These are phyloP conservation scores for Ectemnius continuus DNA, from an alignment of 2,888 invertebrate genomes.

Conservation along the genomic window DNA sequence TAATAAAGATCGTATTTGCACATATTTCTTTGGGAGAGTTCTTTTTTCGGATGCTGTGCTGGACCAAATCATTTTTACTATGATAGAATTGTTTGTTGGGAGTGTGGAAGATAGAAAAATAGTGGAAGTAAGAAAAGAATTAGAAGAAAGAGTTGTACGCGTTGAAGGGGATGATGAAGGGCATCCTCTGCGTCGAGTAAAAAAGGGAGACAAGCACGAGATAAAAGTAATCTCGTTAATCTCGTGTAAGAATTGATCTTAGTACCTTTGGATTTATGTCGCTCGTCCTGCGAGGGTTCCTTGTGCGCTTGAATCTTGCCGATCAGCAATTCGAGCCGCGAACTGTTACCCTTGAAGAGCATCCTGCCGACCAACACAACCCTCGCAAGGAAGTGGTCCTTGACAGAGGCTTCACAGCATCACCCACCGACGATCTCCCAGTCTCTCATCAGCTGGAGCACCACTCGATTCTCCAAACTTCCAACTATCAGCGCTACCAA, in stretches of 20 bases:
- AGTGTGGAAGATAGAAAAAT: background rate
- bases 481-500: too few species aligned
- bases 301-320: slow-evolving; percentile 93
- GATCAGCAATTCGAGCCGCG: slow-evolving; percentile 89
- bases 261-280: slow-evolving; percentile 68
- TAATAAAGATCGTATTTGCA: too few species aligned
- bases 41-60: too few species aligned
- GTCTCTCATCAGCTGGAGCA: too few species aligned
- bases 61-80: too few species aligned
- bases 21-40: too few species aligned
- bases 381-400: background rate
- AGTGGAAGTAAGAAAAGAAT: too few species aligned
- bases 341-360: slow-evolving; percentile 93
- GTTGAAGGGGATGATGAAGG: slow-evolving; percentile 9
- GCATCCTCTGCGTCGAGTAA: slow-evolving; percentile 31
- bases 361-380: slow-evolving; percentile 77
- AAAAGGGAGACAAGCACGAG: slow-evolving; percentile 11
- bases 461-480: too few species aligned
- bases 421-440: background rate
- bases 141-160: too few species aligned
- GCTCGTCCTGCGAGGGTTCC: slow-evolving; percentile 79
- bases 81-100: background rate
- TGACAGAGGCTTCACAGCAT: slow-evolving; percentile 30
- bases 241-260: background rate
- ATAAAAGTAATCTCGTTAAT: background rate